Conservation (phyloP, 2,888 invertebrate genomes). For the Phoronis australis region DNA sequence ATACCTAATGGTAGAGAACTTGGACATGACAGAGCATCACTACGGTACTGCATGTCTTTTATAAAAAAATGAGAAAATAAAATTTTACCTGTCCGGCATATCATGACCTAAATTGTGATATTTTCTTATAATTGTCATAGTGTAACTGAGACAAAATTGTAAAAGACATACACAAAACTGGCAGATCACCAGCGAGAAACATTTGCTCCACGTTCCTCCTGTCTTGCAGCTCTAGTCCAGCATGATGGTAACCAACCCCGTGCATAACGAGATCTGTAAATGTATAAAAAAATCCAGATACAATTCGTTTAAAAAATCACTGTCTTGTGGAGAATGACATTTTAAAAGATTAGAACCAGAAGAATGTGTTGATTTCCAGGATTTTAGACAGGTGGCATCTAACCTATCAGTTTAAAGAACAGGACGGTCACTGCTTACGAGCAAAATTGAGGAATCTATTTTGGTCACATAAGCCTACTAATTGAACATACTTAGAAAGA, state of each 20-base stretch:
- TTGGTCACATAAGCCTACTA: no score
- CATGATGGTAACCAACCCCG: constrained; percentile 76
- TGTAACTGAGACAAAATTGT: background rate
- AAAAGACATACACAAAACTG: constrained; percentile 57
- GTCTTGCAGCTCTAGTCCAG: constrained; percentile 66
- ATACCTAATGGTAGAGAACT: background rate
- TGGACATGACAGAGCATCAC: background rate
- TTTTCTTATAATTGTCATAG: background rate
- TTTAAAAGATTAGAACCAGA: no score
- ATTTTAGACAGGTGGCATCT: no score
- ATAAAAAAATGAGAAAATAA: background rate
- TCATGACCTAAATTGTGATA: background rate
- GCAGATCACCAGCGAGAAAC: constrained; percentile 64
- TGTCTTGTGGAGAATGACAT: no score
- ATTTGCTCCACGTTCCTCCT: constrained; percentile 63
- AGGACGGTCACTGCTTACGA: no score
- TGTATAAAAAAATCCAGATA: background rate
- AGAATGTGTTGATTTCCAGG: no score
- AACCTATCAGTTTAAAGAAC: no score
- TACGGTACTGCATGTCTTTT: background rate
- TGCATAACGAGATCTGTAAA: constrained; percentile 56
- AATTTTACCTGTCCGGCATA: background rate
- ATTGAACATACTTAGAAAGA: no score
- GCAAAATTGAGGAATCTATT: no score
- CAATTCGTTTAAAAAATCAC: no score